Percentiles rank a stretch among this genome's conserved stretches.
These are phyloP conservation scores for Hydrolagus affinis DNA, from an alignment of 2,113 vertebrate species.

Conservation along the genomic window DNA sequence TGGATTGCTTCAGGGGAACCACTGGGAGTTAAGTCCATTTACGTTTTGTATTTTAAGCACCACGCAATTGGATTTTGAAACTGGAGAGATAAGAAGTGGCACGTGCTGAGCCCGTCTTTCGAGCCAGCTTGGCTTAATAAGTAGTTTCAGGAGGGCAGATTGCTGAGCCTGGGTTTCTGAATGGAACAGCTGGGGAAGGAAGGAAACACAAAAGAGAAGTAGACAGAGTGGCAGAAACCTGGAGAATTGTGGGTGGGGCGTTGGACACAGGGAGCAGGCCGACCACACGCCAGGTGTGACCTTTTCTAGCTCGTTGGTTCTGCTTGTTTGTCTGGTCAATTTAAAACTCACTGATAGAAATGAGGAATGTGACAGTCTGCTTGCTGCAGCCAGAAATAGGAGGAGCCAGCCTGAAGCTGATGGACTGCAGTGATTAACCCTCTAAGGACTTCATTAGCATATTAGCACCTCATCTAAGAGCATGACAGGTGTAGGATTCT, in stretches of 20 bases:
- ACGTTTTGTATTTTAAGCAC: slow-evolving; percentile 46
- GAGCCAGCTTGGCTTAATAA: slow-evolving; percentile 48
- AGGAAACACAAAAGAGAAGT: slow-evolving; percentile 48
- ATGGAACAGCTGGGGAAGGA: slow-evolving; percentile 52
- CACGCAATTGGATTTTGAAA: slow-evolving; percentile 54
- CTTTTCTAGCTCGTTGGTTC: slow-evolving; percentile 40
- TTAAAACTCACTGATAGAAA: slow-evolving; percentile 36
- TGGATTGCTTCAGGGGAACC: slow-evolving; percentile 63
- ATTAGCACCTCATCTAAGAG: slow-evolving; percentile 20
- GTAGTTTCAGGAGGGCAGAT: slow-evolving; percentile 36
- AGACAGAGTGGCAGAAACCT: slow-evolving; percentile 43
- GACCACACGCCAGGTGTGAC: slow-evolving; percentile 48
- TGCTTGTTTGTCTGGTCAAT: slow-evolving; percentile 40
- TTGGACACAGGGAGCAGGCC: slow-evolving; percentile 41
- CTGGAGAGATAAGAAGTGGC: slow-evolving; percentile 55
- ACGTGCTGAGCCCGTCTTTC: slow-evolving; percentile 49
- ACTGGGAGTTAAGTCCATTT: slow-evolving; percentile 54
- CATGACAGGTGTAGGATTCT: slow-evolving; percentile 30
- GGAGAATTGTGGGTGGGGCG: slow-evolving; percentile 37
- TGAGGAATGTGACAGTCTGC: slow-evolving; percentile 37
- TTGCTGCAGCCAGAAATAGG: slow-evolving; percentile 26
- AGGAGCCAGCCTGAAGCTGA: slow-evolving; percentile 33
- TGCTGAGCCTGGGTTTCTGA: slow-evolving; percentile 39
- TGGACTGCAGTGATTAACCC: slow-evolving; percentile 32
- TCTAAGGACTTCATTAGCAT: slow-evolving; percentile 31